phyloP scores from a whole-genome alignment of 2,113 vertebrate genomes.

The Phylloscopus whistleri region DNA sequence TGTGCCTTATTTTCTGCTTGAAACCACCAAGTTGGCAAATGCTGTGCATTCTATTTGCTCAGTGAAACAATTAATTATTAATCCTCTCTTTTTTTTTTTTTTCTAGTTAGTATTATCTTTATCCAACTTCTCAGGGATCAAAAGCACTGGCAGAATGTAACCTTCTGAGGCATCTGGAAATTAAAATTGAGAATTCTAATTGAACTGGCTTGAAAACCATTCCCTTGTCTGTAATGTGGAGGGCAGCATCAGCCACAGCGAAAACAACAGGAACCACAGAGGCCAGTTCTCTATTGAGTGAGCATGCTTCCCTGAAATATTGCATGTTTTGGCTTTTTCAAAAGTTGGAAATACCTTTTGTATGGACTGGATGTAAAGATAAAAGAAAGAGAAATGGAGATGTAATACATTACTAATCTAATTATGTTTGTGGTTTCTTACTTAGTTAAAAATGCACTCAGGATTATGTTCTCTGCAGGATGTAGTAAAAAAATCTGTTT shows the following conservation, averaged over 20 bases:
- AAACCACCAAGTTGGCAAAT: background rate
- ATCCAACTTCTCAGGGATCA: background rate
- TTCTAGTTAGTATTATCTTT: background rate
- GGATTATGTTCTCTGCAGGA: background rate
- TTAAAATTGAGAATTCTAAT: background rate
- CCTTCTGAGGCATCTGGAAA: background rate
- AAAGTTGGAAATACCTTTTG: background rate
- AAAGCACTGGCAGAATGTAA: background rate
- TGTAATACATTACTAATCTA: background rate
- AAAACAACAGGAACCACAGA: background rate
- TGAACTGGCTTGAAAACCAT: background rate
- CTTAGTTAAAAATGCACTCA: background rate
- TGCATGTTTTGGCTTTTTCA: background rate
- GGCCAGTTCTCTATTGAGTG: background rate
- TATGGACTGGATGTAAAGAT: background rate
- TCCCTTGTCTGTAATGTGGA: background rate
- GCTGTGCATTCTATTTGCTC: background rate
- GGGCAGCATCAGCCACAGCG: background rate
- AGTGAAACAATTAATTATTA: background rate
- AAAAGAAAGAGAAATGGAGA: background rate
- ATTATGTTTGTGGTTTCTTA: background rate
- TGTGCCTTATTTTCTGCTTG: background rate
- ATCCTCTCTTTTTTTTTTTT: background rate
- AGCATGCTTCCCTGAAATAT: background rate
- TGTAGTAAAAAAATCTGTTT: background rate